phyloP scores from a whole-genome alignment of 2,113 vertebrate species.

The Alosa alosa region DNA sequence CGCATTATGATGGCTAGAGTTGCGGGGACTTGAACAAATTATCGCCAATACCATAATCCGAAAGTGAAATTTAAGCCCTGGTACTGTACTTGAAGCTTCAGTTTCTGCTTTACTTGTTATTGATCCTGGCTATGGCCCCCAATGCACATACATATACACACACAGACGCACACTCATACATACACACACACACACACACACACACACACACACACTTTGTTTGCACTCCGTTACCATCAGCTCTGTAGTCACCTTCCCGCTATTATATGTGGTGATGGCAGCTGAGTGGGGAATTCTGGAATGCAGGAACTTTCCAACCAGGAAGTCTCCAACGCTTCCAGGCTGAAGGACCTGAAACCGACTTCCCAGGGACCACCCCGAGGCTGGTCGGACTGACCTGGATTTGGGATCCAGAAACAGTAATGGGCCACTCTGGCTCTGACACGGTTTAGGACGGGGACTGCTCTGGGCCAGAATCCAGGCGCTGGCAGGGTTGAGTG shows the following conservation, averaged over 20 bases:
- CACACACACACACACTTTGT: neutral
- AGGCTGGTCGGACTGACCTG: neutral
- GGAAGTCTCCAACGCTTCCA: neutral
- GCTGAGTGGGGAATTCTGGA: neutral
- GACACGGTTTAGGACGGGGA: no score
- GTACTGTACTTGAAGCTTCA: no score
- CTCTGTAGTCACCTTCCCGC: neutral
- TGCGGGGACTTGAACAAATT: no score
- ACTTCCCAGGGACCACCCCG: neutral
- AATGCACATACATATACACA: neutral
- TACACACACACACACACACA: neutral
- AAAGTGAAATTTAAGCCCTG: no score
- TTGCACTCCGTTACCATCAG: neutral
- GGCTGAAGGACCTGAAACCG: neutral
- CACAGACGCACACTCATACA: neutral
- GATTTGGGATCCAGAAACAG: neutral
- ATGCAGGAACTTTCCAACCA: neutral
- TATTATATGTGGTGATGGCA: neutral
- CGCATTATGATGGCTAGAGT: no score
- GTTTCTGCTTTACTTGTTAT: no score
- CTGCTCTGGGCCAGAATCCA: no score
- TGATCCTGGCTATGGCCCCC: no score
- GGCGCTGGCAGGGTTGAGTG: no score
- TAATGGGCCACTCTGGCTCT: neutral
- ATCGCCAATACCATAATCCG: no score